Conservation (phyloP, 2,113 vertebrate genomes). For the Hippopotamus amphibius region DNA sequence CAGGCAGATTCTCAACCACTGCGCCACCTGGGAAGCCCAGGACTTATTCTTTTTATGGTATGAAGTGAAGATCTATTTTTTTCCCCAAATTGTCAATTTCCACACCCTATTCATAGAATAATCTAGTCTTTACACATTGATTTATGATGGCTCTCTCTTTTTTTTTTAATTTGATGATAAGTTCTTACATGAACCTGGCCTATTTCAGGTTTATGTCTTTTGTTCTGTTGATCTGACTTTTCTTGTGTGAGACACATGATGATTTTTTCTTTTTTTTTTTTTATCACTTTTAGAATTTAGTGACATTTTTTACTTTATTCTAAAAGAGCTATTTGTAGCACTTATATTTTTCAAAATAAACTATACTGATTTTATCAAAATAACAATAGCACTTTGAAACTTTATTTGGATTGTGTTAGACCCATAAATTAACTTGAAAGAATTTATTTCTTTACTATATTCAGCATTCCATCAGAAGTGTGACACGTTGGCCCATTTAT, state of each 20-base stretch:
- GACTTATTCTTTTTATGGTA: not conserved
- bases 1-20: too few species aligned
- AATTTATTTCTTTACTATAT: not conserved
- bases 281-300: not conserved
- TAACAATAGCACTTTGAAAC: not conserved
- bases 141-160: not conserved
- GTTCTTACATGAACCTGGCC: not conserved
- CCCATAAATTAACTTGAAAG: not conserved
- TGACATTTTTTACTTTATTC: not conserved
- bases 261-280: not conserved
- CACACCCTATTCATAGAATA: not conserved
- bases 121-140: not conserved
- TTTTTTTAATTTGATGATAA: not conserved
- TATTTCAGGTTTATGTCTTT: not conserved
- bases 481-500: not conserved
- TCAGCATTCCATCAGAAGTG: not conserved
- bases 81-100: not conserved
- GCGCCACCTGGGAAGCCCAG: too few species aligned
- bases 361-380: not conserved
- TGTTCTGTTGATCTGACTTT: not conserved
- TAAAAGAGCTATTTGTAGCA: not conserved
- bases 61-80: not conserved
- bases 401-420: not conserved
- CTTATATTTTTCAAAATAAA: not conserved
- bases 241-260: not conserved